Evolutionary conservation across 1,140 invertebrate genomes (phyloP), one percentile per base, ranked within the genome.

Genomic region (Macrostomum lignano): DNA sequence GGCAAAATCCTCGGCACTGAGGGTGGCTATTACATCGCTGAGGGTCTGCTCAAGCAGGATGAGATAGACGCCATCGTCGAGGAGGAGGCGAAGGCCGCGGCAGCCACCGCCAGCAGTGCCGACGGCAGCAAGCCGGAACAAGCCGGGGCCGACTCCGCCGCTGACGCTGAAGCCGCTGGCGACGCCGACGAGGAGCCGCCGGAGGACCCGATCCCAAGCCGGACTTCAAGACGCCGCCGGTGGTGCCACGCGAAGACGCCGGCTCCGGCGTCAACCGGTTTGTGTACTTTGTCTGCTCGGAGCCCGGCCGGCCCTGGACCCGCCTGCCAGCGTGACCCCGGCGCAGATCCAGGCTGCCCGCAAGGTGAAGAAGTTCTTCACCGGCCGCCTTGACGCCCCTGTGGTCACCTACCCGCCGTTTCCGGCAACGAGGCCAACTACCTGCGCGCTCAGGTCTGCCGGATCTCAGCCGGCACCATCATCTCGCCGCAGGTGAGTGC

Each of bases 371-470:
- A 58, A 58, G 37, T 59, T 51, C 42, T 50, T 61, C 32, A 60
- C 52, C 31, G 58, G 58, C 29, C 39, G 46, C 29, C 42, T 59
- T 4, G 54, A 59, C 47, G 47, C 53, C 25, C 48, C 46, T 21
- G 51, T 59, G 40, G 46, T 55, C 10, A 51, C 48, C 26, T 58
- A 49, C 39, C 57, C 57, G 11, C 54, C 52, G 26, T 60, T 58
- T 39, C 67, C 2, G 76, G 76, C 10, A 69, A 58, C 15, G 76
- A 82, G 57, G 63, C 62, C 21, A 67, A 81, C 55, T 78, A 72
- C 49, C 57, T 82, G n/a, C 62, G 74, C 19, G 71, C 74, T 3
- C 70, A 77, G 56, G 72, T 84, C 40, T 70, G 68, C 6, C 65
- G 77, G 35, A 77, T 81, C 37, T 69, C 69, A 32, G 69, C 73